Evolutionary conservation across 2,797 vertebrate genomes (phyloP).

Genomic region (Phoxinus dragarum): DNA sequence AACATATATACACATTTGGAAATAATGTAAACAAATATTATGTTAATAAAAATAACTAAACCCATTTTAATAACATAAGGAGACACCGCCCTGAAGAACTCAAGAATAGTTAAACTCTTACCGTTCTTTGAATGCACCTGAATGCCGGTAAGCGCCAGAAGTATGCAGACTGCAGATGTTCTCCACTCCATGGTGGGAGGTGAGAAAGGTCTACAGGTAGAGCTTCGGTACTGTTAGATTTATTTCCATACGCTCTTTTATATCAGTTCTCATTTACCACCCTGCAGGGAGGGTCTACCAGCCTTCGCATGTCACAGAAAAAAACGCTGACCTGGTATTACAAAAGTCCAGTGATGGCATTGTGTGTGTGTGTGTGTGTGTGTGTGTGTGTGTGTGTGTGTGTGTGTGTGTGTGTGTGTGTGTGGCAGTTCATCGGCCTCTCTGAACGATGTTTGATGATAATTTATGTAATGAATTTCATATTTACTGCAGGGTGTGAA

Average conservation of each 20-base stretch:
- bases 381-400: neutral
- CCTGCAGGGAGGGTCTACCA: conserved; percentile 18
- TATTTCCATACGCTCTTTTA: conserved; percentile 62
- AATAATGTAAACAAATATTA: neutral
- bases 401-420: neutral
- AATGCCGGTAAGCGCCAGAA: conserved; percentile 54
- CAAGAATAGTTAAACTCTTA: conserved; percentile 35
- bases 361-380: neutral
- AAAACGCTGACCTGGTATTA: conserved; percentile 34
- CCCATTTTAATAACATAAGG: neutral
- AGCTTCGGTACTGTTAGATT: neutral
- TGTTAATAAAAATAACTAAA: neutral
- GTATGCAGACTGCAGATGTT: conserved; percentile 64
- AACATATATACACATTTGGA: neutral
- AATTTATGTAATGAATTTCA: neutral
- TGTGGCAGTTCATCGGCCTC: neutral
- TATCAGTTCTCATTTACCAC: conserved; percentile 60
- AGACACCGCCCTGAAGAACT: neutral
- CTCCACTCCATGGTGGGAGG: conserved; percentile 69
- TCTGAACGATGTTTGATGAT: neutral
- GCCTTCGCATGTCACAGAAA: conserved; percentile 43
- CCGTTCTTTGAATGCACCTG: conserved; percentile 33
- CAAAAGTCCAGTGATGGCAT: neutral
- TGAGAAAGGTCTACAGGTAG: conserved; percentile 54
- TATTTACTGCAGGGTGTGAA: conserved; percentile 24